phyloP scores from a whole-genome alignment of 2,113 vertebrate genomes.

The Menura novaehollandiae region DNA sequence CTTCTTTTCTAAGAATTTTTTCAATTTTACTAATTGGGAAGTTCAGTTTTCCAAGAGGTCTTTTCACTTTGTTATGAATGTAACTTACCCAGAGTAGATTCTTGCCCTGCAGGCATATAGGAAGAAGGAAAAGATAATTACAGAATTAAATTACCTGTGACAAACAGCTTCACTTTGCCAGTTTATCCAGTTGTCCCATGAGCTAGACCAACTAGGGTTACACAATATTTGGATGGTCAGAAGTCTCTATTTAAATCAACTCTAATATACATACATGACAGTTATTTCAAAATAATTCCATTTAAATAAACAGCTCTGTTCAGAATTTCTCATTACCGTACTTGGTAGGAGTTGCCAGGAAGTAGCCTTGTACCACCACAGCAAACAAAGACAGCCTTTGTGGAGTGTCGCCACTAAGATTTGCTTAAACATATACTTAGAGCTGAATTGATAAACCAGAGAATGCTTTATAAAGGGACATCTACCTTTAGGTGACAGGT shows the following conservation, averaged over 20 bases:
- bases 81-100: not conserved
- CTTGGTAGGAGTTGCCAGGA: not conserved
- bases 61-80: not conserved
- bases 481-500: not conserved
- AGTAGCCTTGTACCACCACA: not conserved
- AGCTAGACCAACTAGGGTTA: not conserved
- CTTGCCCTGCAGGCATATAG: not conserved
- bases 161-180: not conserved
- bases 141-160: not conserved
- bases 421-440: not conserved
- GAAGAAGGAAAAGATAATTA: not conserved
- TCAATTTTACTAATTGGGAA: not conserved
- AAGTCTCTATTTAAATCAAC: not conserved
- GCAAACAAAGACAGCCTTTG: not conserved
- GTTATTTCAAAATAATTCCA: not conserved
- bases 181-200: not conserved
- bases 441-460: not conserved
- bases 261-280: not conserved
- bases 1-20: not conserved
- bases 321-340: not conserved
- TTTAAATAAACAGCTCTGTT: not conserved
- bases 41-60: not conserved
- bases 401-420: not conserved
- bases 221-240: not conserved
- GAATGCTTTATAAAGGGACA: not conserved